Evolutionary conservation across 2,113 vertebrate species (phyloP), one percentile per base, ranked within the genome.

Genomic region (Aspiorhynchus laticeps): DNA sequence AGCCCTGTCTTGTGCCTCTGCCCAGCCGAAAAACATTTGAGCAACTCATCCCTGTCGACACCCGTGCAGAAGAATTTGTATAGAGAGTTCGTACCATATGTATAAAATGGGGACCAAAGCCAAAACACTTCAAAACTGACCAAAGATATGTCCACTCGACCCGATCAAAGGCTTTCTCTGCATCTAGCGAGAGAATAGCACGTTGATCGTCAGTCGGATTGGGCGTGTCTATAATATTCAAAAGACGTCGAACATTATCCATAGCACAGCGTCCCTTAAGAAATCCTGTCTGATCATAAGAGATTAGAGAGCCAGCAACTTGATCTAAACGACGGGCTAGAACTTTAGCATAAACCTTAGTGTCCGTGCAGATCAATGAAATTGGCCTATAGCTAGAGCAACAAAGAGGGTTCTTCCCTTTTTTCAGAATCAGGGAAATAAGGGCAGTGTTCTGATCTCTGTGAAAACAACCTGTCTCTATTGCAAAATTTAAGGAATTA

Each of bases 101-200:
- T 11, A 88, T 86, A 41, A 85, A 88, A n/a, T 33, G 26, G 15
- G 19, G 26, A 12, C 87, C 76, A 73, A 85, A 85, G 9, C 33
- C 15, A 31, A 82, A 83, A 61, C 65, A 4, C 56, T 51, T 67
- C 21, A 88, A 9, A 26, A 85, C 69, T 28, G 28, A 51, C 84
- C 69, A 86, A 33, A 86, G 46, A 48, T 51, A 83, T 11, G 11
- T 33, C 56, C 31, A 77, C 26, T 88, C 61, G 4, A 63, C 61
- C 11, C n/a, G n/a, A 12, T 63, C n/a, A 12, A 63, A 14, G n/a
- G n/a, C 61, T 63, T 63, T 63, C n/a, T 63, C n/a, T 0, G 87
- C 67, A n/a, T 88, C 38, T 33, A 88, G 26, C 26, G 80, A 88
- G n/a, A 88, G 19, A 10, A 88, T 43, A 61, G 33, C 83, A 56